Conservation (phyloP, 2,797 vertebrate genomes). For the Prionace glauca region DNA sequence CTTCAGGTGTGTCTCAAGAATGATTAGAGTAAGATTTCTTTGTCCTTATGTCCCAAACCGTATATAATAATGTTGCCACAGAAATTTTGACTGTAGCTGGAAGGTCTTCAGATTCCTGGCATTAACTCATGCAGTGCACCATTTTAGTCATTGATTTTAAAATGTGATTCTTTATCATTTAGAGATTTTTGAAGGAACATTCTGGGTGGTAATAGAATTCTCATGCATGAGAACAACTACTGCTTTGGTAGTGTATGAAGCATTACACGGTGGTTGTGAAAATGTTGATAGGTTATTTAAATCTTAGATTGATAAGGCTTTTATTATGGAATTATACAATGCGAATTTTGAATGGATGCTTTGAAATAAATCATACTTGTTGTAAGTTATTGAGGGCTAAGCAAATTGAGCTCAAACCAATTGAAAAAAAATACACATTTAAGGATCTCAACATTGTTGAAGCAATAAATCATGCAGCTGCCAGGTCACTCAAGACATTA, state of each 20-base stretch:
- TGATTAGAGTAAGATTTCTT: neutral
- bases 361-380: neutral
- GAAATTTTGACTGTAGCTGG: neutral
- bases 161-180: neutral
- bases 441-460: neutral
- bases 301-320: neutral
- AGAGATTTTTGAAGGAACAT: neutral
- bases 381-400: neutral
- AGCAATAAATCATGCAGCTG: slow-evolving; percentile 19
- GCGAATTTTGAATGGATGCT: neutral
- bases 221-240: neutral
- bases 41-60: neutral
- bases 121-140: neutral
- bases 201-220: neutral
- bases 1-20: neutral
- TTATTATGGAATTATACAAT: neutral
- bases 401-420: neutral
- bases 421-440: neutral
- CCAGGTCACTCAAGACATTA: neutral
- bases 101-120: neutral
- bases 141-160: neutral
- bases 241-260: neutral
- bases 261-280: neutral
- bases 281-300: neutral
- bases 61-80: neutral